Conservation (phyloP, 2,113 vertebrate species). For the Rhizomys pruinosus region DNA sequence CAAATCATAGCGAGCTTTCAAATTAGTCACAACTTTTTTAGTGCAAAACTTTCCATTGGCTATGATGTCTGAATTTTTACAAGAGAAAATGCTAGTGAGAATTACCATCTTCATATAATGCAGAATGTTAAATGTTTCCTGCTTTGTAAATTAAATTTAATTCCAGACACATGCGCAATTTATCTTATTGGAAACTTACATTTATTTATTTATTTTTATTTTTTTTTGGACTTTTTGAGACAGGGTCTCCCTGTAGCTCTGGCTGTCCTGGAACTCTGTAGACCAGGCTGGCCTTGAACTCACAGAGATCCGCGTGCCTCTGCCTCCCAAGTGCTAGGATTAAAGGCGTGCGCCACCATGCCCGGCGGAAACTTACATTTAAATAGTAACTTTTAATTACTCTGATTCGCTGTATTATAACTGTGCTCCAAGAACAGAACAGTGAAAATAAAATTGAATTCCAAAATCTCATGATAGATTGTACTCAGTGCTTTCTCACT, state of each 20-base stretch:
- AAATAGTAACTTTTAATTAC: conserved; percentile 4
- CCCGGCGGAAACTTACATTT: conserved; percentile 20
- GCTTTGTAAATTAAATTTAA: neutral
- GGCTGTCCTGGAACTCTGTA: no score
- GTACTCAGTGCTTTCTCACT: neutral
- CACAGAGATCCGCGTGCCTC: no score
- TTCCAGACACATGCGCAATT: neutral
- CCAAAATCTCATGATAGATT: neutral
- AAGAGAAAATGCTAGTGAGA: neutral
- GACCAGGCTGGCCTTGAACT: no score
- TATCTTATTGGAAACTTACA: neutral
- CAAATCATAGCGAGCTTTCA: neutral
- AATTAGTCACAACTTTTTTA: neutral
- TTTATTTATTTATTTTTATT: no score
- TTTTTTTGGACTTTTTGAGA: no score
- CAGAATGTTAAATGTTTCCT: conserved; percentile 31
- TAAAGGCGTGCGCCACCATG: no score
- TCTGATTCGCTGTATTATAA: neutral
- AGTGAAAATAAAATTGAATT: neutral
- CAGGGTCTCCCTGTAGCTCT: no score
- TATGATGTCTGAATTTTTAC: neutral
- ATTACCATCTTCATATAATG: neutral
- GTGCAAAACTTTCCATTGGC: neutral
- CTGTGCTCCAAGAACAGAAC: neutral
- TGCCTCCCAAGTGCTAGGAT: no score